Conservation (phyloP, 2,797 vertebrate genomes). For the Tapirus indicus region DNA sequence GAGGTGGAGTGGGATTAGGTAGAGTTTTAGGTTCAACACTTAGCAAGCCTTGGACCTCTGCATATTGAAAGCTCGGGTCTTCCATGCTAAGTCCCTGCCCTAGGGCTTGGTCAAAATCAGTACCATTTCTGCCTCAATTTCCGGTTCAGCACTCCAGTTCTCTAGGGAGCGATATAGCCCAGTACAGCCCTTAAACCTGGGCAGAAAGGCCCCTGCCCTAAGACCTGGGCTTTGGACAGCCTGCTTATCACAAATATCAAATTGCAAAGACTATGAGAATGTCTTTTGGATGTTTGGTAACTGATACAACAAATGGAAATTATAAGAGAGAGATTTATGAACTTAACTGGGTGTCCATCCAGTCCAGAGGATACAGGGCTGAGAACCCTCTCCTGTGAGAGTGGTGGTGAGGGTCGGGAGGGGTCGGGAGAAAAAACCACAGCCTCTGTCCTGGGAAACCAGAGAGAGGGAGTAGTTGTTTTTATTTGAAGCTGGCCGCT, state of each 20-base stretch:
- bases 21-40: background rate
- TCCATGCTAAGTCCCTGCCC: background rate
- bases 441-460: background rate
- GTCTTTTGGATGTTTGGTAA: background rate
- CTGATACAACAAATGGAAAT: background rate
- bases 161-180: background rate
- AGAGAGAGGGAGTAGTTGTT: background rate
- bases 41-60: background rate
- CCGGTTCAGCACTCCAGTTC: background rate
- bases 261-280: background rate
- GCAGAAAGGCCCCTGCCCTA: background rate
- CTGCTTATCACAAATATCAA: background rate
- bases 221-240: background rate
- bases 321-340: background rate
- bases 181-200: background rate
- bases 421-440: background rate
- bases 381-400: background rate
- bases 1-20: background rate
- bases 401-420: background rate
- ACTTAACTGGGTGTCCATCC: background rate
- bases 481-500: background rate
- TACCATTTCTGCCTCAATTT: background rate
- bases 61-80: background rate
- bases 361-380: background rate
- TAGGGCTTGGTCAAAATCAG: background rate